These are phyloP conservation scores for Scaeva pyrastri DNA, from an alignment of 2,888 invertebrate species.

Conservation along the genomic window DNA sequence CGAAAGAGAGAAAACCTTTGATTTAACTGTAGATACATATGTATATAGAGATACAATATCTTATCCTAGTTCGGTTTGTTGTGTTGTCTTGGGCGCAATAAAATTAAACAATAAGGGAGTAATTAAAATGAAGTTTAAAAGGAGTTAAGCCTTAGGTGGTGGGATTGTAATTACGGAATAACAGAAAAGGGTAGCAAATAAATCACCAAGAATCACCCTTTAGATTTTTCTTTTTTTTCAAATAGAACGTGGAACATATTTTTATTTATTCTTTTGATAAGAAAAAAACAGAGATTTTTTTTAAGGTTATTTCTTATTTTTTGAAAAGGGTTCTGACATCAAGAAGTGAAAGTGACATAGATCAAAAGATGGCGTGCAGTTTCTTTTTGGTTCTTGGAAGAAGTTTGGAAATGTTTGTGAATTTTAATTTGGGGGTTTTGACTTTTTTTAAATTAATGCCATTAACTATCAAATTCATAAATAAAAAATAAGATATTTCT, in stretches of 20 bases:
- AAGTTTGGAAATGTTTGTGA: no score
- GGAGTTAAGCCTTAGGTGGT: slow-evolving; percentile 57
- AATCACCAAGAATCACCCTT: slow-evolving; percentile 22
- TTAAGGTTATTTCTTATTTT: neutral
- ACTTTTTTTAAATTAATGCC: no score
- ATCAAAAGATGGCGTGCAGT: neutral
- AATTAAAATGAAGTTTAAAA: slow-evolving; percentile 64
- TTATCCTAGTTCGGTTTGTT: slow-evolving; percentile 3
- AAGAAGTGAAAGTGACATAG: neutral
- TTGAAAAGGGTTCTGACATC: slow-evolving; percentile 2
- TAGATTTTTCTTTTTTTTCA: no score
- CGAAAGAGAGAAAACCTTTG: neutral
- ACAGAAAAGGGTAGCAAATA: slow-evolving; percentile 43
- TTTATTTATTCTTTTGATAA: neutral
- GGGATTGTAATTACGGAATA: slow-evolving; percentile 61
- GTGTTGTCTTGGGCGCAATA: slow-evolving; percentile 46
- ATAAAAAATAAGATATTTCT: no score
- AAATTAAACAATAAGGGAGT: slow-evolving; percentile 63
- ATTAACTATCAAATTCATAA: no score
- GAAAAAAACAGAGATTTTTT: neutral
- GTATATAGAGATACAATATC: slow-evolving; percentile 11
- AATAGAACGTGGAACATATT: slow-evolving; percentile 12
- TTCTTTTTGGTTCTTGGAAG: neutral
- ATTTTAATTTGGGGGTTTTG: no score
- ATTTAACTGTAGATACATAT: neutral